Conservation (phyloP, 2,888 invertebrate genomes). For the Hoplodrina ambigua region DNA sequence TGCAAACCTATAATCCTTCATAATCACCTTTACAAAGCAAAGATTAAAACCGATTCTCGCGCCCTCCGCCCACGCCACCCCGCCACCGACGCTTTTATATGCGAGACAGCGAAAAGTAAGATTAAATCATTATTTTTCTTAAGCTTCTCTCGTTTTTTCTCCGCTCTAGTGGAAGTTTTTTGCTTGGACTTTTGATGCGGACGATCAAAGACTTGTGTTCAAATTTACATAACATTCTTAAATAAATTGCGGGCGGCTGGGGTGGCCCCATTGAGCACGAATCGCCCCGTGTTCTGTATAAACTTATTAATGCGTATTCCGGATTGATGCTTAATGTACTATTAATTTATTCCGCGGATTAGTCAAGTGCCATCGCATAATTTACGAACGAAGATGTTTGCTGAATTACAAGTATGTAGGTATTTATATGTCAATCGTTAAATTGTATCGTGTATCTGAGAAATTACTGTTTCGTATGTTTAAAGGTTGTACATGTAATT, state of each 20-base stretch:
- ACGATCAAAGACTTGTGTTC: conserved; percentile 91
- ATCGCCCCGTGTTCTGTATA: conserved; percentile 75
- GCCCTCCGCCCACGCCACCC: conserved; percentile 75
- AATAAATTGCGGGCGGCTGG: conserved; percentile 87
- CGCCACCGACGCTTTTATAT: conserved; percentile 85
- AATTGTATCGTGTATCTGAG: conserved; percentile 5
- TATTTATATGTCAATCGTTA: conserved; percentile 14
- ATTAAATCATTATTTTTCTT: conserved; percentile 91
- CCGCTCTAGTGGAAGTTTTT: conserved; percentile 86
- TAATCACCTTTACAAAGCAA: conserved; percentile 92
- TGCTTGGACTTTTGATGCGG: conserved; percentile 89
- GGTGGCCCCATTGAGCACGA: conserved; percentile 77
- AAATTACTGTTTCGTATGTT: conserved; percentile 3
- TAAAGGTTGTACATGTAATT: too few relatives aligned
- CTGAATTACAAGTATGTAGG: conserved; percentile 11
- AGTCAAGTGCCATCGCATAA: conserved; percentile 78
- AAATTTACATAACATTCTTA: conserved; percentile 91
- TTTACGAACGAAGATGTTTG: conserved; percentile 66
- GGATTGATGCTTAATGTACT: conserved; percentile 85
- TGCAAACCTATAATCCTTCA: conserved; percentile 91
- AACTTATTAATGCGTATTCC: conserved; percentile 86
- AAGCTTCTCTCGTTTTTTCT: conserved; percentile 89
- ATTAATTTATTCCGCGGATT: conserved; percentile 86
- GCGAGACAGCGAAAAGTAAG: conserved; percentile 90
- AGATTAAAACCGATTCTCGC: conserved; percentile 91